These are phyloP conservation scores for Nomada goodeniana DNA, from an alignment of 2,888 invertebrate species.

Conservation along the genomic window DNA sequence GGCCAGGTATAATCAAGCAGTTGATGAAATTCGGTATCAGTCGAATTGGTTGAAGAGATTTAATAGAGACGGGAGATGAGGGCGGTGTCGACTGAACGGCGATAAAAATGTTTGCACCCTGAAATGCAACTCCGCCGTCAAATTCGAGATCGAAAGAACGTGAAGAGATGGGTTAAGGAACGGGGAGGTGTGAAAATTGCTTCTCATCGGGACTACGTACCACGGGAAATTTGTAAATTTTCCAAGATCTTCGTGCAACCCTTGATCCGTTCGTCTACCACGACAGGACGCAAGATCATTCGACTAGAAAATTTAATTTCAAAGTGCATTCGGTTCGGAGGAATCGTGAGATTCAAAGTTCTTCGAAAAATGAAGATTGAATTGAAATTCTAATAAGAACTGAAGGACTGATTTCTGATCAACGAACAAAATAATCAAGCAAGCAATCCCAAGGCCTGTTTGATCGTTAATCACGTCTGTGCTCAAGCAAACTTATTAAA, in stretches of 20 bases:
- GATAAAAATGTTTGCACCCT: not conserved
- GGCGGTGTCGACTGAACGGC: not conserved
- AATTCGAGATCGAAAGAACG: not conserved
- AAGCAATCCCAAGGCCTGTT: too few relatives aligned
- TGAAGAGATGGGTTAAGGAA: not conserved
- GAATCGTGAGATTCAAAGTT: not conserved
- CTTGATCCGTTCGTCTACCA: not conserved
- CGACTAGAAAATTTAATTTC: constrained; percentile 37
- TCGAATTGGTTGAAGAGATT: not conserved
- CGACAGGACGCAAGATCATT: constrained; percentile 10
- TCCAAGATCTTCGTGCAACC: not conserved
- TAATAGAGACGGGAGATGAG: not conserved
- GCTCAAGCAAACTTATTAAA: not conserved
- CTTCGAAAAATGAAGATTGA: not conserved
- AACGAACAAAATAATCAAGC: too few relatives aligned
- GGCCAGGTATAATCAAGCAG: not conserved
- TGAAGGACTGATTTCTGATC: not conserved
- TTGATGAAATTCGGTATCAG: constrained; percentile 9
- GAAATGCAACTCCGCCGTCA: not conserved
- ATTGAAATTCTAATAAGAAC: not conserved
- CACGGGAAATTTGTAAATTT: constrained; percentile 13
- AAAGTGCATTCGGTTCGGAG: not conserved
- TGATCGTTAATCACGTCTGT: too few relatives aligned
- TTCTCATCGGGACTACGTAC: not conserved
- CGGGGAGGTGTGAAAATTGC: not conserved